Evolutionary conservation across 2,888 invertebrate species (phyloP).

Genomic region (Auanema freiburgensis): DNA sequence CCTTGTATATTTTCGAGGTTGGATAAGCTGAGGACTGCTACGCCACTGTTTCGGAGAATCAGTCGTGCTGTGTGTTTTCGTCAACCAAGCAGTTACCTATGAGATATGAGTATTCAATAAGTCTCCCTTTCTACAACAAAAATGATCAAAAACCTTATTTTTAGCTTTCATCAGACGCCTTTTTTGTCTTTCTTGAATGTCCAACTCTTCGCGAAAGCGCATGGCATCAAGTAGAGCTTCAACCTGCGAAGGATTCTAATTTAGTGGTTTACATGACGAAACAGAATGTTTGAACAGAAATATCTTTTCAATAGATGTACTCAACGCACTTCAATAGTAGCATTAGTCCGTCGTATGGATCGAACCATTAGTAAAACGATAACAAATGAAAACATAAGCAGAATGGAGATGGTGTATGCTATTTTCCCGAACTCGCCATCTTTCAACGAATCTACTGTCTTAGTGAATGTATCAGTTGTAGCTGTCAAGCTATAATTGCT

Average conservation of each 20-base stretch:
- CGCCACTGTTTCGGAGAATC: conserved; percentile 34
- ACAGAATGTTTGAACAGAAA: background rate
- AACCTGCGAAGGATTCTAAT: conserved; percentile 36
- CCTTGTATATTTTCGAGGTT: conserved; percentile 26
- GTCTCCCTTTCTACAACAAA: background rate
- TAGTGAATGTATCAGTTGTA: too few species aligned
- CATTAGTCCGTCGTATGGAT: conserved; percentile 52
- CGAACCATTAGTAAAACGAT: conserved; percentile 60
- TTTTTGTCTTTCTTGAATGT: conserved; percentile 55
- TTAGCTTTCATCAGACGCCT: conserved; percentile 40
- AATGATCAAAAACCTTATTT: too few species aligned
- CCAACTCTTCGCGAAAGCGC: conserved; percentile 61
- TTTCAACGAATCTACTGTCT: conserved; percentile 15
- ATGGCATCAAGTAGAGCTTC: conserved; percentile 61
- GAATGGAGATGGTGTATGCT: conserved; percentile 57
- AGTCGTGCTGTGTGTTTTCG: conserved; percentile 28
- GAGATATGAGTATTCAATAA: conserved; percentile 9
- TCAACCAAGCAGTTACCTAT: conserved; percentile 58
- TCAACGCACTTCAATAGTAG: conserved; percentile 41
- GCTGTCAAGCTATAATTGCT: too few species aligned
- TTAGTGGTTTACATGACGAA: conserved; percentile 1
- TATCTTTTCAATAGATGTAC: background rate
- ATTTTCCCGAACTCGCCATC: conserved; percentile 57
- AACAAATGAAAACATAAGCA: conserved; percentile 58
- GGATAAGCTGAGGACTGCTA: conserved; percentile 41